Evolutionary conservation across 2,113 vertebrate genomes (phyloP).

Genomic region (Malurus elegans): DNA sequence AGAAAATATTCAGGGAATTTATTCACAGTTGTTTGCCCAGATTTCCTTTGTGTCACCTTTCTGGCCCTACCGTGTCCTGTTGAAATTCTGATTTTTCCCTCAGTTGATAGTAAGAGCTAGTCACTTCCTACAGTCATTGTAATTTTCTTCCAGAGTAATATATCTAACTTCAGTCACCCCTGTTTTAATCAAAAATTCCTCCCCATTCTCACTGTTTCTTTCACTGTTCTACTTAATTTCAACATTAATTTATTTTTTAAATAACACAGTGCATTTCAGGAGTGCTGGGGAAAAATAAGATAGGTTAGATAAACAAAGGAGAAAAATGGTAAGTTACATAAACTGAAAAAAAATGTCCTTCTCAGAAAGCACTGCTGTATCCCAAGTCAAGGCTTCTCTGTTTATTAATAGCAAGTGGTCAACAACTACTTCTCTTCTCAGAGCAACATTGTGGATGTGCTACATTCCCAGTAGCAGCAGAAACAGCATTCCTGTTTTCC

Average conservation of each 20-base stretch:
- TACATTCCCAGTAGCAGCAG: not conserved
- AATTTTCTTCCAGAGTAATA: not conserved
- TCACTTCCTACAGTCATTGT: not conserved
- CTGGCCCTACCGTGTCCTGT: not conserved
- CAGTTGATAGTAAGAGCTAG: not conserved
- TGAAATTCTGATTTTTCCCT: not conserved
- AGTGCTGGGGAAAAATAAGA: not conserved
- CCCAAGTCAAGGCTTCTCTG: not conserved
- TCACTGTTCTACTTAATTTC: not conserved
- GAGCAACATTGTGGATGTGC: not conserved
- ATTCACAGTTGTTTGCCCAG: not conserved
- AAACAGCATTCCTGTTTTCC: not conserved
- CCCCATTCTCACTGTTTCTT: not conserved
- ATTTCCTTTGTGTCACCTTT: not conserved
- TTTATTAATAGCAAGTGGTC: slow-evolving; percentile 18
- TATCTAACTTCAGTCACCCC: not conserved
- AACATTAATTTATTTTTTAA: not conserved
- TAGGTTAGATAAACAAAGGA: not conserved
- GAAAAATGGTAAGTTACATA: not conserved
- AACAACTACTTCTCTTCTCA: slow-evolving; percentile 1
- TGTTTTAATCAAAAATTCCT: not conserved
- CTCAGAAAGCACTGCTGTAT: not conserved
- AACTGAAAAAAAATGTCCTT: not conserved
- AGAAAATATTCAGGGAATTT: not conserved
- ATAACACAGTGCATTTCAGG: not conserved